Percentiles rank a stretch among this genome's conserved stretches.
Conservation (phyloP, 2,113 vertebrate genomes). For the Ellobius talpinus region DNA sequence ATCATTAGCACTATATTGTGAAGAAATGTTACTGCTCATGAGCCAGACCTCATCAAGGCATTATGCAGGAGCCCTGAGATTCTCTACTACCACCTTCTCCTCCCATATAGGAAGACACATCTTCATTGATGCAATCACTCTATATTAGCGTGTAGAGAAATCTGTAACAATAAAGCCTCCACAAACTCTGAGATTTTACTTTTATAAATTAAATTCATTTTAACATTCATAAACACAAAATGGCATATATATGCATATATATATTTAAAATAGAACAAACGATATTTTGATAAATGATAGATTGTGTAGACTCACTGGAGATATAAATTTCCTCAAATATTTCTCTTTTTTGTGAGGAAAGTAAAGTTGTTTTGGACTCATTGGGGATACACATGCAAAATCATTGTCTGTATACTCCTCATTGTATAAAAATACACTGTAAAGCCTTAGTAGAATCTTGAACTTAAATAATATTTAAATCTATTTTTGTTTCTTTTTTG, state of each 20-base stretch:
- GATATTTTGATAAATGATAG: not conserved
- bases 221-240: not conserved
- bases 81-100: not conserved
- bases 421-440: not conserved
- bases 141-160: not conserved
- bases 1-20: constrained; percentile 7
- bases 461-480: not conserved
- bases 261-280: not conserved
- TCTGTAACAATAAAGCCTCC: not conserved
- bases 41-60: not conserved
- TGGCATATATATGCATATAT: not conserved
- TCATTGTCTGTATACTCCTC: not conserved
- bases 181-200: not conserved
- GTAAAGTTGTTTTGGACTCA: not conserved
- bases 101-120: not conserved
- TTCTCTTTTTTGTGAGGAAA: not conserved
- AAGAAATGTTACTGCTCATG: not conserved
- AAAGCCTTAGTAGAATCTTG: not conserved
- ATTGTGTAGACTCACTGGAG: not conserved
- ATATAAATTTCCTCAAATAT: not conserved
- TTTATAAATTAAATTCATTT: not conserved
- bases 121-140: not conserved
- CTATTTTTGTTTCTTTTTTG: not conserved
- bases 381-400: not conserved
- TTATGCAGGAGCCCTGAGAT: not conserved